Evolutionary conservation across 2,113 vertebrate genomes (phyloP), one percentile per base, ranked within the genome.

Genomic region (Zapus hudsonius): DNA sequence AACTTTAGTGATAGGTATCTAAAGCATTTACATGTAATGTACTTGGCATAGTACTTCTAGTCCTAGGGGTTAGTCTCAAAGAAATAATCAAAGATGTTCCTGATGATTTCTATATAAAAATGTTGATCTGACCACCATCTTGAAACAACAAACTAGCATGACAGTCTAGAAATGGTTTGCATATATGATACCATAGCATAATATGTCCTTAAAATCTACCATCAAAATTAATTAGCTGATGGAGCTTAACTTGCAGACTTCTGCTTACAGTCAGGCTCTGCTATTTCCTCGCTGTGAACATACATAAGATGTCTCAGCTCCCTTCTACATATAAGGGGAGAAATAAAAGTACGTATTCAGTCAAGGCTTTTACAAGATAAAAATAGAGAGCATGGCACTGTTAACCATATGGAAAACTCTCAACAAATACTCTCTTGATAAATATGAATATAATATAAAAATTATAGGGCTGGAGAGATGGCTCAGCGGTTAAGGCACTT

Each of bases 61-160:
- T 81, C n/a, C 40, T 70, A 63, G 36, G 17, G 86, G 69, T 40
- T 80, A 38, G 76, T 84, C 90, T 84, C 20, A 74, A 78, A 59
- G 33, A 84, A 80, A 89, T 84, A 52, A 88, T 59, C 57, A 84
- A 72, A 88, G 36, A 79, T 33, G 36, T 22, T 44, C 15, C 87
- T 23, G 66, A 31, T 52, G 40, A 61, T 73, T 89, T 84, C 42
- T 36, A 82, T 36, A 70, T 92, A 85, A 94, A 93, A 86, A 94
- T 78, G 36, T 29, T 92, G 44, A 83, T 33, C 59, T 42, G 22
- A 82, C 55, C 29, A 64, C 63, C 11, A 87, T 3, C 17, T 66
- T 83, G 27, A 78, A 87, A 86, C 33, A 64, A 57, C 38, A 64
- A 31, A 40, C 3, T 89, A 42, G 36, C 40, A 42, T 40, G 59